Conservation (phyloP, 2,797 vertebrate genomes). For the Atherinosoma microstoma region DNA sequence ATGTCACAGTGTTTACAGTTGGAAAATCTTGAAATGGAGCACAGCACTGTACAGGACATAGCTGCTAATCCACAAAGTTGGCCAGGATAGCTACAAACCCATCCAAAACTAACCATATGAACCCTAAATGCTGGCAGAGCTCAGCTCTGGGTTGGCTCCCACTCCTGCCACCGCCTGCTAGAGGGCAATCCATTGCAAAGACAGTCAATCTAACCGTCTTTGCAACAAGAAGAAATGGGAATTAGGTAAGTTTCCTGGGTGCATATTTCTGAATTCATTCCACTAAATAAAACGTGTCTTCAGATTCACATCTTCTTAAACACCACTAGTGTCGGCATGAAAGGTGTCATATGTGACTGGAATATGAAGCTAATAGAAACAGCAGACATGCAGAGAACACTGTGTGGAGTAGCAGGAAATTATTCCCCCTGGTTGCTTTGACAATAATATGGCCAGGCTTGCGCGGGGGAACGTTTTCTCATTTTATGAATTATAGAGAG, state of each 20-base stretch:
- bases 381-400: constrained; percentile 31
- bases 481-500: constrained; percentile 83
- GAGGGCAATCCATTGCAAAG: constrained; percentile 47
- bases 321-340: neutral
- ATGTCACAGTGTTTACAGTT: constrained; percentile 42
- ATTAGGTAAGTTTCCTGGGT: constrained; percentile 24
- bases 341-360: constrained; percentile 3
- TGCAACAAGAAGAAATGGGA: constrained; percentile 26
- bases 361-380: constrained; percentile 30
- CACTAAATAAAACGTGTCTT: constrained; percentile 4
- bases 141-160: constrained; percentile 46
- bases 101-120: constrained; percentile 67
- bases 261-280: constrained; percentile 19
- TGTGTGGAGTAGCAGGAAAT: constrained; percentile 43
- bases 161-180: constrained; percentile 58
- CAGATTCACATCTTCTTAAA: constrained; percentile 28
- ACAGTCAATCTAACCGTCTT: constrained; percentile 36
- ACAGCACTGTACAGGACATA: constrained; percentile 46
- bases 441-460: constrained; percentile 67
- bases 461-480: constrained; percentile 69
- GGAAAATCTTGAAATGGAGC: constrained; percentile 39
- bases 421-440: constrained; percentile 61
- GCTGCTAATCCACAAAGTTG: constrained; percentile 66
- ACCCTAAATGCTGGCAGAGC: constrained; percentile 57
- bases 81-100: constrained; percentile 33